Evolutionary conservation across 2,888 invertebrate species (phyloP).

Genomic region (Peribatodes rhomboidaria): DNA sequence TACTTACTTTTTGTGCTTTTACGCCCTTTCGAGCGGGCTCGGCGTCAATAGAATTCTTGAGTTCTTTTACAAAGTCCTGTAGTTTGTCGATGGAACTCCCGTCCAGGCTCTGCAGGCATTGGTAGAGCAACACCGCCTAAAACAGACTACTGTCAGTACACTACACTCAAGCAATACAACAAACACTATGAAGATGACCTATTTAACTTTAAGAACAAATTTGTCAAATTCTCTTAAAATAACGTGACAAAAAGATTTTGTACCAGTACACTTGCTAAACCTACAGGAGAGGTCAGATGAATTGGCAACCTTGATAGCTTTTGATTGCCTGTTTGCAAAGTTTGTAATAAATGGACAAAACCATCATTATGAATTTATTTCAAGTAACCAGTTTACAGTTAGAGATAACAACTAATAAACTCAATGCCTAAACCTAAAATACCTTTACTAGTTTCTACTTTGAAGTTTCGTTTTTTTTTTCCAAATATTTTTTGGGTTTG

Average conservation of each 20-base stretch:
- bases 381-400: neutral
- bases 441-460: no score
- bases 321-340: no score
- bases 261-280: no score
- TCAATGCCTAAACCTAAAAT: neutral
- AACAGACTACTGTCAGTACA: slow-evolving; percentile 11
- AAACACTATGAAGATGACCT: neutral
- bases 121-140: slow-evolving; percentile 93
- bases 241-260: no score
- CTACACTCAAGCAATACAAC: neutral
- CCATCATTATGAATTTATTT: neutral
- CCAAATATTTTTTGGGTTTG: no score
- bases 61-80: slow-evolving; percentile 91
- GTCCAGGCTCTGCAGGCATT: slow-evolving; percentile 91
- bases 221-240: no score
- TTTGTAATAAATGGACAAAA: neutral
- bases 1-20: slow-evolving; percentile 94
- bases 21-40: slow-evolving; percentile 93
- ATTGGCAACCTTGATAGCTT: no score
- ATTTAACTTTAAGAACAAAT: no score
- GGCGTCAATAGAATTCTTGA: slow-evolving; percentile 91
- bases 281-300: no score
- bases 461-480: neutral
- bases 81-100: slow-evolving; percentile 92
- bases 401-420: neutral